Evolutionary conservation across 2,888 invertebrate species (phyloP).

Genomic region (Synanthedon formicaeformis): DNA sequence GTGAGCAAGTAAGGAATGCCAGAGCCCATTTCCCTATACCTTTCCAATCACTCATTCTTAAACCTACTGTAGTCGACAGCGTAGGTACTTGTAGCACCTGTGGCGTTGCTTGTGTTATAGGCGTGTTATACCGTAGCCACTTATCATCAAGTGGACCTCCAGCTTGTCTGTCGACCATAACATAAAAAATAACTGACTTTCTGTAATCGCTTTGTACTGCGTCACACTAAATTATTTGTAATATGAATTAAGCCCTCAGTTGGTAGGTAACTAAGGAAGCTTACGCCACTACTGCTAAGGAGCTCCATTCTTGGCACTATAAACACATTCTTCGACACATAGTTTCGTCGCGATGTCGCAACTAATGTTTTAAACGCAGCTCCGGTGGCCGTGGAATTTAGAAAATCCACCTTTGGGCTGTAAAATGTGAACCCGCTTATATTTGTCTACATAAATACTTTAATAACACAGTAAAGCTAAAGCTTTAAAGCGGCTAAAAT

Average conservation of each 20-base stretch:
- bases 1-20: too few relatives aligned
- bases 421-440: conserved; percentile 29
- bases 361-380: conserved; percentile 31
- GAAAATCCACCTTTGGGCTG: conserved; percentile 41
- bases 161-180: too few relatives aligned
- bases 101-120: too few relatives aligned
- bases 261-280: neutral
- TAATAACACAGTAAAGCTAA: conserved; percentile 35
- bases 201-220: neutral
- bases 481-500: conserved; percentile 34
- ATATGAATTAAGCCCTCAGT: neutral
- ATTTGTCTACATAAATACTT: conserved; percentile 39
- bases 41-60: too few relatives aligned
- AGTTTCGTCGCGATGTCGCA: conserved; percentile 56
- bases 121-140: too few relatives aligned
- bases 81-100: too few relatives aligned
- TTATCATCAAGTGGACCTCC: too few relatives aligned
- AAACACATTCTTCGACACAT: conserved; percentile 69
- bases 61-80: too few relatives aligned
- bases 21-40: too few relatives aligned
- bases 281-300: conserved; percentile 30
- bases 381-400: conserved; percentile 47
- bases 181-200: too few relatives aligned
- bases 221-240: conserved; percentile 6
- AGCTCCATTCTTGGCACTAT: conserved; percentile 63